Conservation (phyloP, 2,797 vertebrate species). For the Presbytis comata region DNA sequence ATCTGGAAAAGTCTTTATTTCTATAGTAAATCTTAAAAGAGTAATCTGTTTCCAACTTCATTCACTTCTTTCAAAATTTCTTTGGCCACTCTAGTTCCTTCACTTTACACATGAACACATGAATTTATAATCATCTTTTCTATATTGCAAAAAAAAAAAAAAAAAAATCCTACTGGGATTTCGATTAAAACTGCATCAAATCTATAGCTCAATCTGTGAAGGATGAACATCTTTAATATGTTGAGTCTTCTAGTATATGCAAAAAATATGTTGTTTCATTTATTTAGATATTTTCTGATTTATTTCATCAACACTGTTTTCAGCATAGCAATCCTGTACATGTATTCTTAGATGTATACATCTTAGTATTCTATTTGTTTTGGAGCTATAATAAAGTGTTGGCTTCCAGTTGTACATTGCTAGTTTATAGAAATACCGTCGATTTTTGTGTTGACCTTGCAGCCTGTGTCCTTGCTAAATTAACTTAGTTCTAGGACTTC, state of each 20-base stretch:
- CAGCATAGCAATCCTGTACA: not conserved
- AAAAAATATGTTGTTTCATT: not conserved
- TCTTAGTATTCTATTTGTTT: not conserved
- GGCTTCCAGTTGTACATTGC: not conserved
- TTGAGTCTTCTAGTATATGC: not conserved
- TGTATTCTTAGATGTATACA: not conserved
- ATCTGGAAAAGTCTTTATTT: not conserved
- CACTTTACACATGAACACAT: not conserved
- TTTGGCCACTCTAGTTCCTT: constrained; percentile 9
- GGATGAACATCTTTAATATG: not conserved
- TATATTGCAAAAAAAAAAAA: not conserved
- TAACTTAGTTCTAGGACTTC: not conserved
- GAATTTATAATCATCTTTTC: not conserved
- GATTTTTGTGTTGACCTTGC: not conserved
- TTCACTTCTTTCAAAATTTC: not conserved
- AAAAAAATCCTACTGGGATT: not conserved
- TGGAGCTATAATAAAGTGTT: not conserved
- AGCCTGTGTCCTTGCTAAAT: not conserved
- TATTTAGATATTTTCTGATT: not conserved
- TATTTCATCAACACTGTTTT: not conserved
- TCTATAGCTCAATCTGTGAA: not conserved
- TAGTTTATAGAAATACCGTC: not conserved
- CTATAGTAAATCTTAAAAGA: not conserved
- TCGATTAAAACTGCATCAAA: not conserved
- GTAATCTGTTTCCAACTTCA: not conserved